Percentiles rank a stretch among this genome's conserved stretches.
These are phyloP conservation scores for Lacerta agilis DNA, from an alignment of 2,797 vertebrate genomes.

Conservation along the genomic window DNA sequence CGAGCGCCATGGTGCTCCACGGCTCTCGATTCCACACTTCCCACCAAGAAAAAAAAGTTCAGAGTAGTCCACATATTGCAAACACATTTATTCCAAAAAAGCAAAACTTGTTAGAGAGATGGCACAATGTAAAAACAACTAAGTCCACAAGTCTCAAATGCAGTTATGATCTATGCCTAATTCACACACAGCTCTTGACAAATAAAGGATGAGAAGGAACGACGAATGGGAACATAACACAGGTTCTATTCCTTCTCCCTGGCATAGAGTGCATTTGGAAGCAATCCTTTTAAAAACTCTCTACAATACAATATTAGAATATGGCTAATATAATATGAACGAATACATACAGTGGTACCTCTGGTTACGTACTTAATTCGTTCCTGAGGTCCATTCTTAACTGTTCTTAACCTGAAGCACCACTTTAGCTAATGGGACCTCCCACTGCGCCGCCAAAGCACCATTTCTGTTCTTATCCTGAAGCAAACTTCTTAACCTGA, in stretches of 20 bases:
- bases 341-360: too few species aligned
- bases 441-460: too few species aligned
- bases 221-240: too few species aligned
- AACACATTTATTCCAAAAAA: conserved; percentile 15
- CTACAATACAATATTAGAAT: not conserved
- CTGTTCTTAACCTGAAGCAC: too few species aligned
- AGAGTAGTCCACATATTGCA: not conserved
- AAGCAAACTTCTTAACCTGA: too few species aligned
- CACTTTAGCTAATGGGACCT: too few species aligned
- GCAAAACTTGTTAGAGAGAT: not conserved
- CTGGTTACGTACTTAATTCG: too few species aligned
- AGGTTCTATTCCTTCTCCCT: not conserved
- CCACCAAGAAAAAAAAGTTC: not conserved
- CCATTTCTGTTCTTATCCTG: too few species aligned
- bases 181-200: not conserved
- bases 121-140: not conserved
- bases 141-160: not conserved
- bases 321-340: not conserved
- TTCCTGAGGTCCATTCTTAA: too few species aligned
- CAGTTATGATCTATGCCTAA: not conserved
- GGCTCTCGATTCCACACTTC: not conserved
- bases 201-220: not conserved
- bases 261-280: not conserved
- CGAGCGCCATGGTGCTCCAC: not conserved
- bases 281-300: not conserved